Percentiles rank a stretch among this genome's conserved stretches.
These are phyloP conservation scores for Caenorhabditis plicata DNA, from an alignment of 2,888 invertebrate genomes.

Conservation along the genomic window DNA sequence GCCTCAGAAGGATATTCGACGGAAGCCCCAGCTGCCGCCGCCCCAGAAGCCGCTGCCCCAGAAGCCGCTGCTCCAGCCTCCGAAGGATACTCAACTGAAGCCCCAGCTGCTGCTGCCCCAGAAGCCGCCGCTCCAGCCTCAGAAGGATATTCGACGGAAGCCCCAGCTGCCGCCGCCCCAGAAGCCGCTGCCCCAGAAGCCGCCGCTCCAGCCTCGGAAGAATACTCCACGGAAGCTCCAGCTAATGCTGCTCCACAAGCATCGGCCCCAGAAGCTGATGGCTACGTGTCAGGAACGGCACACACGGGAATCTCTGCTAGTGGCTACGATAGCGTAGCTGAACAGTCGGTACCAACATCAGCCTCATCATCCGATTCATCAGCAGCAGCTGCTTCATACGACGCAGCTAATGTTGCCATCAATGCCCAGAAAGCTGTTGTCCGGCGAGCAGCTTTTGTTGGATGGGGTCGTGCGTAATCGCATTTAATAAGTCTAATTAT, in stretches of 20 bases:
- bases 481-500: no score
- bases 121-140: constrained; percentile 7
- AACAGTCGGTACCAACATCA: background rate
- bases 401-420: constrained; percentile 10
- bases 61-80: background rate
- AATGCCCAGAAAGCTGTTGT: constrained; percentile 21
- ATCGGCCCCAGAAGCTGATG: constrained; percentile 16
- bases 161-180: constrained; percentile 10
- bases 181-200: constrained; percentile 7
- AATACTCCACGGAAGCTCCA: constrained; percentile 8
- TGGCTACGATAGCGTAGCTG: background rate
- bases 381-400: constrained; percentile 3
- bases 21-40: constrained; percentile 9
- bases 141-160: constrained; percentile 7
- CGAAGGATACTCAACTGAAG: background rate
- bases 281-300: constrained; percentile 15
- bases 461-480: constrained; percentile 28
- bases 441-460: constrained; percentile 28
- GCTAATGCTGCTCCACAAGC: constrained; percentile 10
- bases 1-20: constrained; percentile 8
- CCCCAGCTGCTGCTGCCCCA: constrained; percentile 4
- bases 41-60: constrained; percentile 5
- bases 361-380: constrained; percentile 4
- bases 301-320: no score
- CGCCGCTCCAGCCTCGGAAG: constrained; percentile 2